Evolutionary conservation across 1,140 invertebrate species (phyloP).

Genomic region (honey bee (Apis mellifera)): Amel_HAv3.1 CM009933.2:3232001-3232500

Average conservation of each 20-base stretch:
- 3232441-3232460: slow-evolving; percentile 90
- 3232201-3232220: slow-evolving; percentile 80
- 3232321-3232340: slow-evolving; percentile 87
- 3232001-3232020: slow-evolving; percentile 53
- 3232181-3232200: slow-evolving; percentile 82
- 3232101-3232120: slow-evolving; percentile 18
- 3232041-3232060: slow-evolving; percentile 36
- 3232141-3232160: slow-evolving; percentile 20
- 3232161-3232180: slow-evolving; percentile 64
- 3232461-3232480: slow-evolving; percentile 90
- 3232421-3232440: slow-evolving; percentile 91
- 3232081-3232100: slow-evolving; percentile 8
- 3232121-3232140: slow-evolving; percentile 40
- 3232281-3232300: slow-evolving; percentile 84
- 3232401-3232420: slow-evolving; percentile 94
- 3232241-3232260: slow-evolving; percentile 84
- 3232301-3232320: slow-evolving; percentile 83
- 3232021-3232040: slow-evolving; percentile 34
- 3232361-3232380: slow-evolving; percentile 85
- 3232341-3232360: slow-evolving; percentile 86
- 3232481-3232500: slow-evolving; percentile 58
- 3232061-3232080: slow-evolving; percentile 1
- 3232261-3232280: slow-evolving; percentile 84
- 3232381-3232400: slow-evolving; percentile 90
- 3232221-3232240: slow-evolving; percentile 83